Percentiles rank a stretch among this genome's conserved stretches.
These are phyloP conservation scores for Antrozous pallidus DNA, from an alignment of 2,797 vertebrate genomes.

Conservation along the genomic window DNA sequence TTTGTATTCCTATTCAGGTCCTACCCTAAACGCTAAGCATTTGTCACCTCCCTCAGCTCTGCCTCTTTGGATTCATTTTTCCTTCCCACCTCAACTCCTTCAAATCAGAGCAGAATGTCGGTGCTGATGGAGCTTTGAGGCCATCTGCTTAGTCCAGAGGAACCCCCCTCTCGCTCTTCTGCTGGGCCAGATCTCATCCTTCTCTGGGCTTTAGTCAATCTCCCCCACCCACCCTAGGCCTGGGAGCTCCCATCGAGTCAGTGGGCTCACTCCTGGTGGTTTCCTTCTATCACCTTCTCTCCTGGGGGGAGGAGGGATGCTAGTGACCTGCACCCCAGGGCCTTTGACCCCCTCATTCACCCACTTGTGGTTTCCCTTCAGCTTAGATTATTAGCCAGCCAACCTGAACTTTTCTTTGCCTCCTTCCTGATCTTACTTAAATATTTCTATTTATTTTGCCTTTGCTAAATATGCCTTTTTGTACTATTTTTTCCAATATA, in stretches of 20 bases:
- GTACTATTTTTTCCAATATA: background rate
- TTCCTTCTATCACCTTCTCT: background rate
- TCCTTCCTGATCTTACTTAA: background rate
- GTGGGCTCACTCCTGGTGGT: background rate
- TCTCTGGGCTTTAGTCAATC: background rate
- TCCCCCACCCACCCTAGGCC: background rate
- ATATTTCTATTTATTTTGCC: background rate
- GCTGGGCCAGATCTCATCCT: background rate
- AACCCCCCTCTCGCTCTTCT: background rate
- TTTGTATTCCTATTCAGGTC: background rate
- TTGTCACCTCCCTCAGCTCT: background rate
- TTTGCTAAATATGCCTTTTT: background rate
- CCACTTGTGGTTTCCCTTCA: background rate
- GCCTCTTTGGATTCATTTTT: background rate
- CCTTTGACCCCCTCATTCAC: background rate
- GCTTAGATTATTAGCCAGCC: background rate
- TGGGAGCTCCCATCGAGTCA: background rate
- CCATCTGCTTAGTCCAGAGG: background rate
- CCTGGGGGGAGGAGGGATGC: background rate
- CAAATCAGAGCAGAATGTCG: background rate
- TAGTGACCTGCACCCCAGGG: background rate
- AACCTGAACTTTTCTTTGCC: background rate
- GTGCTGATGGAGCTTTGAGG: background rate
- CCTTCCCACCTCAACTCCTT: background rate
- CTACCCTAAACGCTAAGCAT: background rate